Conservation (phyloP, 2,888 invertebrate genomes). For the Odontocerum albicorne region DNA sequence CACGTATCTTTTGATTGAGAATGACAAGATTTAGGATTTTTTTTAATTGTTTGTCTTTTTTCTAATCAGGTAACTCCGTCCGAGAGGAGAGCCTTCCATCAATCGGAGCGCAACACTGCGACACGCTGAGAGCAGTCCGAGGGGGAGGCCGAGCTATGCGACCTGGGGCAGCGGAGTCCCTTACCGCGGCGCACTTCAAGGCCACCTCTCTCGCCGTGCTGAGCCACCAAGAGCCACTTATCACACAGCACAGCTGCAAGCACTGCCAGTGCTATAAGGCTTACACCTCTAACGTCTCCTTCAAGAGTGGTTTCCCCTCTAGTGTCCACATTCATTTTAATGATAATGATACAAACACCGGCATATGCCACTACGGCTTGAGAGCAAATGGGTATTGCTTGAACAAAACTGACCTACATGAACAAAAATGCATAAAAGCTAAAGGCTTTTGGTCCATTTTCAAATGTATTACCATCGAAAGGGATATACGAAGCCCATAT, state of each 20-base stretch:
- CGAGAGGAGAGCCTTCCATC: slow-evolving; percentile 32
- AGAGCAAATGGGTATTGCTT: slow-evolving; percentile 3
- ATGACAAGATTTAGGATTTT: background rate
- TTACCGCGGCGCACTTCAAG: background rate
- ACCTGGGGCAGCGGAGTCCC: background rate
- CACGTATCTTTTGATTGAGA: no score
- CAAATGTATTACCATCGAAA: slow-evolving; percentile 14
- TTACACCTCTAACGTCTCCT: slow-evolving; percentile 17
- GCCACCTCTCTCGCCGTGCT: background rate
- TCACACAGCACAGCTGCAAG: slow-evolving; percentile 7
- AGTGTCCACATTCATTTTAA: slow-evolving; percentile 19
- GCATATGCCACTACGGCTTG: slow-evolving; percentile 5
- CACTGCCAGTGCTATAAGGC: slow-evolving; percentile 11
- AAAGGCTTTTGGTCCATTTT: slow-evolving; percentile 21
- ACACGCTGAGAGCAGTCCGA: slow-evolving; percentile 15
- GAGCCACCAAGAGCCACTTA: background rate
- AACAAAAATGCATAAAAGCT: background rate
- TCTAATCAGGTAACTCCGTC: slow-evolving; percentile 33
- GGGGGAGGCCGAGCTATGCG: slow-evolving; percentile 3
- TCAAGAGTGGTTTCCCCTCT: slow-evolving; percentile 13
- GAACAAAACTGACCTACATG: background rate
- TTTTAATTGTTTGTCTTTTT: background rate
- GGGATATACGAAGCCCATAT: slow-evolving; percentile 9
- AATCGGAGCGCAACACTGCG: slow-evolving; percentile 15
- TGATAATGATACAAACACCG: slow-evolving; percentile 25